Percentiles rank a stretch among this genome's conserved stretches.
Evolutionary conservation across 2,888 invertebrate species (phyloP).

Genomic region (Muschampia plurimacula): DNA sequence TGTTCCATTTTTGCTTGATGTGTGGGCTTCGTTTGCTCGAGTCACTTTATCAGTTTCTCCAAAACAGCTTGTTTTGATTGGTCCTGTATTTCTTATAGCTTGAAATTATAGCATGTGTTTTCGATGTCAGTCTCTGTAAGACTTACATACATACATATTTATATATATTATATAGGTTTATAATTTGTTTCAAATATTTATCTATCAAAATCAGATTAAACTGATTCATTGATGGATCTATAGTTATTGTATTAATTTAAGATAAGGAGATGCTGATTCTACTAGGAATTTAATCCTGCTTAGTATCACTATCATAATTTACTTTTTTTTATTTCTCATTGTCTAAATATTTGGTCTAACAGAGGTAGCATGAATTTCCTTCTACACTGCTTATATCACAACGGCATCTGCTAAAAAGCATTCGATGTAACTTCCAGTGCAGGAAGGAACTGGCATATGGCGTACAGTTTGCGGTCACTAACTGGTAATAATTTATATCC

Average conservation of each 20-base stretch:
- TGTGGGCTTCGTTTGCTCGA: not conserved
- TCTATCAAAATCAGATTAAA: no score
- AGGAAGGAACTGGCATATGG: conserved; percentile 42
- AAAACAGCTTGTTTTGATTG: no score
- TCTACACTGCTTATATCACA: conserved; percentile 14
- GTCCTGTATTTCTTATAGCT: not conserved
- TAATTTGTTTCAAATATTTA: no score
- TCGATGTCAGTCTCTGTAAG: not conserved
- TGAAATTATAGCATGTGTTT: not conserved
- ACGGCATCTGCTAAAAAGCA: conserved; percentile 3
- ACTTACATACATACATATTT: no score
- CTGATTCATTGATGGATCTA: no score
- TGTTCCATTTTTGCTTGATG: conserved; percentile 23
- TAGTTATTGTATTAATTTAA: no score
- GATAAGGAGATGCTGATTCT: no score
- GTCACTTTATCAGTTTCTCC: conserved; percentile 4
- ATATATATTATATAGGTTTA: no score
- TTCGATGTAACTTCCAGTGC: conserved; percentile 30
- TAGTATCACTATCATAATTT: not conserved
- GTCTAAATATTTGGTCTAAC: not conserved
- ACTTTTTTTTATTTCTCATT: not conserved
- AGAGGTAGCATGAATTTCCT: not conserved
- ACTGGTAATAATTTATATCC: conserved; percentile 41
- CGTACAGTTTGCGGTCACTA: conserved; percentile 37
- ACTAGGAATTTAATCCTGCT: not conserved